Evolutionary conservation across 2,888 invertebrate genomes (phyloP).

Genomic region (Ashinkailepas kermadecensis): DNA sequence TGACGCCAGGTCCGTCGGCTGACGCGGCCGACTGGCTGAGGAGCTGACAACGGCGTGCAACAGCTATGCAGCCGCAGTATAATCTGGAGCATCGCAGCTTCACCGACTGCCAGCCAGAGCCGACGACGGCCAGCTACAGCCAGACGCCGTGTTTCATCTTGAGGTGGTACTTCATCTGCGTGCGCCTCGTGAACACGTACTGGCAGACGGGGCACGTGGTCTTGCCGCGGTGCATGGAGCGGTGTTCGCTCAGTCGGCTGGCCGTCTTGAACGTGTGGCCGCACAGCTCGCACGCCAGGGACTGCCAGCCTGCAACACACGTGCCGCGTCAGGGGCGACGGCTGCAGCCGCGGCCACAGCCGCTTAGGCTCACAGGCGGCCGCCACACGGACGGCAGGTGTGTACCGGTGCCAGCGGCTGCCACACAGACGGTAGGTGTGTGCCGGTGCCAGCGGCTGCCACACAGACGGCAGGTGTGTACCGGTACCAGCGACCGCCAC

Average conservation of each 20-base stretch:
- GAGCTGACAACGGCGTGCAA: too few relatives aligned
- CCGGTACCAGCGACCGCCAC: background rate
- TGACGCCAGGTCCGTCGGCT: too few relatives aligned
- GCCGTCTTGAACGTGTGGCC: constrained; percentile 6
- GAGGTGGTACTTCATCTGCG: background rate
- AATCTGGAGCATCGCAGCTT: too few relatives aligned
- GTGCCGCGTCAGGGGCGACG: background rate
- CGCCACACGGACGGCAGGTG: too few relatives aligned
- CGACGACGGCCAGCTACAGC: background rate
- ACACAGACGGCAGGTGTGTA: too few relatives aligned
- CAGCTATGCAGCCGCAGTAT: too few relatives aligned
- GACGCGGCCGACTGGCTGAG: too few relatives aligned
- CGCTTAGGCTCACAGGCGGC: background rate
- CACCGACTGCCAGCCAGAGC: too few relatives aligned
- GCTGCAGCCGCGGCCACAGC: background rate
- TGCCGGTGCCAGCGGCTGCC: too few relatives aligned
- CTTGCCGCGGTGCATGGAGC: constrained; percentile 25
- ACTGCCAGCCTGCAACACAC: background rate
- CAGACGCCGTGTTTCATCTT: background rate
- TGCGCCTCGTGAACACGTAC: constrained; percentile 16
- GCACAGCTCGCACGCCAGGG: constrained; percentile 23
- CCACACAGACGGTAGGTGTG: too few relatives aligned
- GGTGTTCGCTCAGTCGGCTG: constrained; percentile 26
- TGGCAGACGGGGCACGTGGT: constrained; percentile 19
- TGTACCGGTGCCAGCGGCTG: too few relatives aligned